Conservation (phyloP, 2,888 invertebrate genomes). For the Tuberolachnus salignus region DNA sequence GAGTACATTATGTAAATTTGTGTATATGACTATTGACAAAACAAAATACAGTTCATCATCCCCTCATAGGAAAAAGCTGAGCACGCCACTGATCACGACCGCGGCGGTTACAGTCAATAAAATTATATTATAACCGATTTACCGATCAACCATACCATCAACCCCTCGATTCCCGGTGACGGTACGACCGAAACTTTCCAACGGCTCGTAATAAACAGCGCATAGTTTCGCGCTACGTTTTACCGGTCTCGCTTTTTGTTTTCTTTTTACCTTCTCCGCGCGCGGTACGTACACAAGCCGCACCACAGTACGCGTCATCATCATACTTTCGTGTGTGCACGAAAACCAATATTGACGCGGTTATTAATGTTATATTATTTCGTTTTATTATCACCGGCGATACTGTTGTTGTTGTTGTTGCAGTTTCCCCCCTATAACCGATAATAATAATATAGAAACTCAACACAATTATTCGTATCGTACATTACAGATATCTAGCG, state of each 20-base stretch:
- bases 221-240: not conserved
- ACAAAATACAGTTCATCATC: too few species aligned
- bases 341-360: conserved; percentile 41
- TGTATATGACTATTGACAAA: too few species aligned
- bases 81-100: too few species aligned
- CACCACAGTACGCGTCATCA: too few species aligned
- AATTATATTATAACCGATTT: too few species aligned
- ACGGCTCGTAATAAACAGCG: not conserved
- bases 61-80: too few species aligned
- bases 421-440: not conserved
- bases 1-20: too few species aligned
- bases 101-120: too few species aligned
- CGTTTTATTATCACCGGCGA: not conserved
- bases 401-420: not conserved
- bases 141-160: too few species aligned
- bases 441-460: not conserved
- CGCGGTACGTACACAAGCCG: not conserved
- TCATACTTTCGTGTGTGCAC: conserved; percentile 27
- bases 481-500: not conserved
- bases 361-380: conserved; percentile 37
- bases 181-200: conserved; percentile 28
- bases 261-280: not conserved
- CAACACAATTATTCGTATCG: not conserved
- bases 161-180: not conserved
- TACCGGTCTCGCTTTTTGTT: conserved; percentile 3